Evolutionary conservation across 2,888 invertebrate genomes (phyloP), one percentile per base, ranked within the genome.

Genomic region (Nineta flava): DNA sequence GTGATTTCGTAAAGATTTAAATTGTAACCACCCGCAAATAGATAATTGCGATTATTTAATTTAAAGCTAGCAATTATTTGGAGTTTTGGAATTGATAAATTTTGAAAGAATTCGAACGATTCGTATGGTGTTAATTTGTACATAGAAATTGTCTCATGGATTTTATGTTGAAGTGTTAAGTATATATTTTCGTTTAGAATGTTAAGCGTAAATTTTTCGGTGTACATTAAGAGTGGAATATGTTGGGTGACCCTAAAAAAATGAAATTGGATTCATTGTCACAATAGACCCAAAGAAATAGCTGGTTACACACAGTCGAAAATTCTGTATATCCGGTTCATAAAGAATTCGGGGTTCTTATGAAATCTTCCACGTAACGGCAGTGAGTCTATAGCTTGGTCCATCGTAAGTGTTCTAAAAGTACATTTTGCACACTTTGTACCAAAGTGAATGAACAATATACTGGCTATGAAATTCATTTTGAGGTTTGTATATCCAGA

Each of bases 1-100:
- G 19, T 26, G 3, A 49, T 26, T 45, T 31, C 32, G 35, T 34
- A 49, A 10, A 49, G 32, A 13, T 35, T 60, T 3, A 64, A 58
- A 19, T 59, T 51, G 5, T 56, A 50, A 2, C 68, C 68, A 48
- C 63, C 62, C 16, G 67, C 53, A 9, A 66, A 64, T 26, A 69
- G 51, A 53, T 64, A 69, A 2, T 62, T 58, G 53, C 63, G 60
- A 40, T 60, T 61, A 10, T 63, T 64, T 26, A 64, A 58, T 52
- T 62, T 59, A 53, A 69, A 69, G 9, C 64, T 58, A 12, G 57
- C 55, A 17, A 65, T 59, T 43, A 58, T 53, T 6, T 54, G 52
- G 10, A 65, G 59, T 16, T 58, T 54, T 9, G 51, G 46, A 48
- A 60, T 61, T 13, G 53, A 55, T 10, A 67, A 50, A 15, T 57